These are phyloP conservation scores for Miltochrista miniata DNA, from an alignment of 2,888 invertebrate genomes.

Conservation along the genomic window DNA sequence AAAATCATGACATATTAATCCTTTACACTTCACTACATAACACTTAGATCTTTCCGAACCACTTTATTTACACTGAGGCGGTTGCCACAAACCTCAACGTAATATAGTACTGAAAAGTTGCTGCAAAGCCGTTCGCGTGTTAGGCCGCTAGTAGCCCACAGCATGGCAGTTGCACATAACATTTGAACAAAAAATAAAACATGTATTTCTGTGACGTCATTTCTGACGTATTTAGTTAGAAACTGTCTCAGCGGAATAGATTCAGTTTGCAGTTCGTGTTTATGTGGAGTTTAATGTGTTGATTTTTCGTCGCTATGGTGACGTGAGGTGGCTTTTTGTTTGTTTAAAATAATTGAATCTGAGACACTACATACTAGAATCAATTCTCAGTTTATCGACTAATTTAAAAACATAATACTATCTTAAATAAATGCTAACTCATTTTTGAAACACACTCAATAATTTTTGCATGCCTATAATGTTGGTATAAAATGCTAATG, in stretches of 20 bases:
- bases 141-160: constrained; percentile 60
- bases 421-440: no score
- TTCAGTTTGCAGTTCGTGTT: constrained; percentile 4
- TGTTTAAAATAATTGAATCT: neutral
- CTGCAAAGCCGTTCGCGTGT: constrained; percentile 75
- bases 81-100: constrained; percentile 61
- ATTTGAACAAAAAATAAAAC: constrained; percentile 39
- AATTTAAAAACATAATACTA: no score
- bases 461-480: no score
- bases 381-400: no score
- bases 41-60: constrained; percentile 38
- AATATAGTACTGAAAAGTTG: constrained; percentile 74
- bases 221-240: constrained; percentile 4
- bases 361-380: no score
- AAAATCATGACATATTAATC: constrained; percentile 34
- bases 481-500: no score
- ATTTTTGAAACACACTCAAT: no score
- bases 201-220: constrained; percentile 10
- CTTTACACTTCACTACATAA: constrained; percentile 39
- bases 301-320: constrained; percentile 24
- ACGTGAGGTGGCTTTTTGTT: constrained; percentile 16
- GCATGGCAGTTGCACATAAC: constrained; percentile 62
- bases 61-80: constrained; percentile 43
- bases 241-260: constrained; percentile 5
- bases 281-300: constrained; percentile 19